Conservation (phyloP, 2,888 invertebrate genomes). For the Halictus ligatus region DNA sequence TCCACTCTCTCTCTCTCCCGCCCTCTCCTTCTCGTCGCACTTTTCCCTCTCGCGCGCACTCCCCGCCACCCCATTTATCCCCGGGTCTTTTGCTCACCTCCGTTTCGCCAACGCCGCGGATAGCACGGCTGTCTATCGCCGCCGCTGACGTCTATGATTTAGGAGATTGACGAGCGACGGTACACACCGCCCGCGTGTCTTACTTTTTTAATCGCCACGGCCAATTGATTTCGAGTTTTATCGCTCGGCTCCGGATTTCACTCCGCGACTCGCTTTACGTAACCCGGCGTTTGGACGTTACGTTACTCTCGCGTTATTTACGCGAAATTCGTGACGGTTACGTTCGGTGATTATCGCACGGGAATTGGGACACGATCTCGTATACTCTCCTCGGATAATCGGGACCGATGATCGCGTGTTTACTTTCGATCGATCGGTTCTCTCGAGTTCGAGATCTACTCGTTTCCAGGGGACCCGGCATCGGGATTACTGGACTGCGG, state of each 20-base stretch:
- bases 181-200: conserved; percentile 22
- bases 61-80: conserved; percentile 9
- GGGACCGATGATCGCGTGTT: background rate
- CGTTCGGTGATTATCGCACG: background rate
- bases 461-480: background rate
- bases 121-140: conserved; percentile 36
- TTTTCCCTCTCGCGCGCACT: background rate
- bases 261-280: background rate
- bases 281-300: background rate
- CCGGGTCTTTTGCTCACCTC: conserved; percentile 38
- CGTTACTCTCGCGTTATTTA: background rate
- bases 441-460: background rate
- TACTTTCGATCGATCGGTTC: background rate
- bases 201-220: conserved; percentile 29
- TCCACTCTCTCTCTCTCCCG: conserved; percentile 11
- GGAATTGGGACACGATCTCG: background rate
- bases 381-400: background rate
- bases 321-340: background rate
- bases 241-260: background rate
- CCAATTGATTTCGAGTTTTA: conserved; percentile 22
- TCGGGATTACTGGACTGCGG: background rate
- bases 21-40: conserved; percentile 1
- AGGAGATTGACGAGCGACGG: conserved; percentile 46
- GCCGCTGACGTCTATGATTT: conserved; percentile 44
- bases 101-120: conserved; percentile 35